Evolutionary conservation across 1,140 invertebrate species (phyloP).

Genomic region (Euborellia annulipes): DNA sequence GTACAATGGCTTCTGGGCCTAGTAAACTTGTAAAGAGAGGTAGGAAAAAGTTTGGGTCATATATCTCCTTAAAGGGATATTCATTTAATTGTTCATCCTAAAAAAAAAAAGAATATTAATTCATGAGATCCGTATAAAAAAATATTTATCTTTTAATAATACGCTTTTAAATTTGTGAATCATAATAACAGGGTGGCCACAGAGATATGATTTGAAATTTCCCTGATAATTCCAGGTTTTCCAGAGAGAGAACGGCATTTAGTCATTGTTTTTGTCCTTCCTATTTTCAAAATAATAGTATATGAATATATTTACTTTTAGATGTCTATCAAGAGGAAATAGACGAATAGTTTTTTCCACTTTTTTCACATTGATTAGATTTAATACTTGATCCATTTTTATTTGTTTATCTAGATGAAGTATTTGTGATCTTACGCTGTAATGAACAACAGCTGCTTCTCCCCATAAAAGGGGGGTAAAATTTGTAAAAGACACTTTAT

Average conservation of each 20-base stretch:
- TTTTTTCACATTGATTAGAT: conserved; percentile 42
- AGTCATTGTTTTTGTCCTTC: neutral
- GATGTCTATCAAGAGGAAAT: conserved; percentile 36
- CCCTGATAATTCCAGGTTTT: too few species aligned
- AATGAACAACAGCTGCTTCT: conserved; percentile 53
- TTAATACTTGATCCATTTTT: conserved; percentile 49
- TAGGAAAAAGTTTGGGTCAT: conserved; percentile 56
- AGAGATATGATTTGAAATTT: too few species aligned
- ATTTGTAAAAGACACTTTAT: conserved; percentile 33
- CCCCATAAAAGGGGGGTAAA: conserved; percentile 69
- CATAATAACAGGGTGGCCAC: too few species aligned
- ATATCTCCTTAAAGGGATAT: conserved; percentile 25
- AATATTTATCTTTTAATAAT: too few species aligned
- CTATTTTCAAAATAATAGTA: neutral
- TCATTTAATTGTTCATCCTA: neutral
- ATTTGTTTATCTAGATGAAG: conserved; percentile 50
- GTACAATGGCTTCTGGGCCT: conserved; percentile 42
- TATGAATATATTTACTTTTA: conserved; percentile 17
- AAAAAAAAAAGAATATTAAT: conserved; percentile 2
- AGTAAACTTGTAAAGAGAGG: conserved; percentile 47
- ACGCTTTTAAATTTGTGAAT: too few species aligned
- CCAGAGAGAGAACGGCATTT: too few species aligned
- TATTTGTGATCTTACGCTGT: conserved; percentile 42
- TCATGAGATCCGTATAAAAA: neutral
- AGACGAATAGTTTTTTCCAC: conserved; percentile 48